phyloP scores from a whole-genome alignment of 2,888 invertebrate genomes.

The Halictus ligatus region DNA sequence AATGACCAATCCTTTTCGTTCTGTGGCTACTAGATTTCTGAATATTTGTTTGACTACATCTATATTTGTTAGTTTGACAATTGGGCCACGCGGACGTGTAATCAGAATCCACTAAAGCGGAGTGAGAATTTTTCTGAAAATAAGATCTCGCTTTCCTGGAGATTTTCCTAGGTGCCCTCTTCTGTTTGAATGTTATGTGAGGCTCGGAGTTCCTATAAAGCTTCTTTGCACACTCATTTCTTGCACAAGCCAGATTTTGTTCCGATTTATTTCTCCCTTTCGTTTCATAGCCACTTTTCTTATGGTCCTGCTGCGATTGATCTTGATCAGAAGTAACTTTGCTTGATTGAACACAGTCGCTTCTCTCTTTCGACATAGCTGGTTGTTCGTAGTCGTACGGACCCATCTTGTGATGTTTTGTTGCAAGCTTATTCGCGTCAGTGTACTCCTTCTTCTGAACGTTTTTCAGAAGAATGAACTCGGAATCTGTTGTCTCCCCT shows the following conservation, averaged over 20 bases:
- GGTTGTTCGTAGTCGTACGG: background rate
- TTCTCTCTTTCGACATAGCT: slow-evolving; percentile 7
- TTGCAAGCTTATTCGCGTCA: background rate
- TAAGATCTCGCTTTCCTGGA: slow-evolving; percentile 64
- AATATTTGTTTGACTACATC: slow-evolving; percentile 35
- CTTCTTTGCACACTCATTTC: slow-evolving; percentile 41
- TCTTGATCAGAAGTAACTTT: background rate
- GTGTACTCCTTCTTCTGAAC: background rate
- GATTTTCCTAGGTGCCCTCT: slow-evolving; percentile 38
- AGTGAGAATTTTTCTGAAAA: slow-evolving; percentile 62
- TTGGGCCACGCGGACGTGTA: slow-evolving; percentile 58
- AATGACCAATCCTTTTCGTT: slow-evolving; percentile 16
- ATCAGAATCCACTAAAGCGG: slow-evolving; percentile 61
- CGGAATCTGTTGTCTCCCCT: slow-evolving; percentile 54
- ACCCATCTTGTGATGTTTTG: background rate
- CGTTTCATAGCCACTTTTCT: background rate
- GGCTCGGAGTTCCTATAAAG: slow-evolving; percentile 67
- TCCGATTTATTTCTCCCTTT: slow-evolving; percentile 67
- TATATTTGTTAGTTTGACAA: slow-evolving; percentile 52
- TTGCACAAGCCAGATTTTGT: slow-evolving; percentile 54
- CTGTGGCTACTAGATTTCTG: slow-evolving; percentile 14
- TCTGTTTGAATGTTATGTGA: slow-evolving; percentile 54
- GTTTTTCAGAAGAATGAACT: slow-evolving; percentile 8
- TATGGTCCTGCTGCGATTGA: slow-evolving; percentile 3
- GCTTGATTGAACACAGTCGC: background rate